Evolutionary conservation across 1,140 invertebrate species (phyloP).

Genomic region (Drosophila ananassae): DNA sequence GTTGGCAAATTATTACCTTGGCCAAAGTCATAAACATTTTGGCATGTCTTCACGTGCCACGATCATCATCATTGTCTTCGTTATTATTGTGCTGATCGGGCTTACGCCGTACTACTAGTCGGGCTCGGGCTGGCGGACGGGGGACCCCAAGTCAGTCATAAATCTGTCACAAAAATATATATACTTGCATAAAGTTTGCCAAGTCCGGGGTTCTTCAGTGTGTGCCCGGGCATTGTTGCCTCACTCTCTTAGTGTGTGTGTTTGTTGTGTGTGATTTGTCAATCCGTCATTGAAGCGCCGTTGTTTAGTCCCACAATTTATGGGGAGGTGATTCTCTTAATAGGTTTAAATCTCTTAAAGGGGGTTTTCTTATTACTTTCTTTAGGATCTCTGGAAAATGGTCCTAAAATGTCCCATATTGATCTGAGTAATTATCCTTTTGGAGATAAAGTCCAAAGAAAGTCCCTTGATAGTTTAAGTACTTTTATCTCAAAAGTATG

Average conservation of each 20-base stretch:
- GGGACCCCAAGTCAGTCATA: conserved; percentile 69
- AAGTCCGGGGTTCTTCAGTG: conserved; percentile 6
- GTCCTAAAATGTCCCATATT: no score
- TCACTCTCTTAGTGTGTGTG: not conserved
- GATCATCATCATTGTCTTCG: conserved; percentile 43
- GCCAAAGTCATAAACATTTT: conserved; percentile 74
- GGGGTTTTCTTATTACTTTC: no score
- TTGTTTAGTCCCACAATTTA: conserved; percentile 61
- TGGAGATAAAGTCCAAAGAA: no score
- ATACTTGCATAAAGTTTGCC: conserved; percentile 46
- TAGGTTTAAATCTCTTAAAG: no score
- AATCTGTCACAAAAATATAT: conserved; percentile 75
- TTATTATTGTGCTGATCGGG: conserved; percentile 26
- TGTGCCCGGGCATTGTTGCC: conserved; percentile 8
- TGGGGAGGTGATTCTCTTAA: conserved; percentile 29
- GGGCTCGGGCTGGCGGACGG: not conserved
- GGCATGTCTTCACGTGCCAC: conserved; percentile 77
- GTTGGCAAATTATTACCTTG: conserved; percentile 81
- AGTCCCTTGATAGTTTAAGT: no score
- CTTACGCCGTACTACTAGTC: not conserved
- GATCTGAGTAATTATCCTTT: no score
- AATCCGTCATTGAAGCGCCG: conserved; percentile 80
- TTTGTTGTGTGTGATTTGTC: conserved; percentile 59
- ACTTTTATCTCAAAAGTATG: no score
- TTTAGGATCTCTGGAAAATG: no score